These are phyloP conservation scores for Tragelaphus scriptus DNA, from an alignment of 2,113 vertebrate species.

Conservation along the genomic window DNA sequence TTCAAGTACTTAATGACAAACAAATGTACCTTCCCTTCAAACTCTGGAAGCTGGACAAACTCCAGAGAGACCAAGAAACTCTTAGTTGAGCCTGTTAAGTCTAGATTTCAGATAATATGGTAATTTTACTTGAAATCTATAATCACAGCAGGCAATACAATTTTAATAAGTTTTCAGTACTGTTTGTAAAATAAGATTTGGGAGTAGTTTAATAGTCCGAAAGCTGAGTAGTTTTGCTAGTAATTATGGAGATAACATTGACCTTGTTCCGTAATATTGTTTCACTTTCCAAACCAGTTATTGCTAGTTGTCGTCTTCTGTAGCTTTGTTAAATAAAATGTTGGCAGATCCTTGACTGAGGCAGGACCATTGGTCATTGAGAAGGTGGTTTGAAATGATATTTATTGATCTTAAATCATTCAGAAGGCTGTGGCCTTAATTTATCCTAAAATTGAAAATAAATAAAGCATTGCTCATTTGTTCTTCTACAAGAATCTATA, in stretches of 20 bases:
- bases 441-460: conserved; percentile 1
- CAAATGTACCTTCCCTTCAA: not conserved
- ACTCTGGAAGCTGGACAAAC: not conserved
- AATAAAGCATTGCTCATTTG: not conserved
- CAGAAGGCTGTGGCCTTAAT: not conserved
- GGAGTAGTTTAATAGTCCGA: not conserved
- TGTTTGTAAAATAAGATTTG: not conserved
- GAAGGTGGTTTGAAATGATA: not conserved
- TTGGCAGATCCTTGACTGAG: not conserved
- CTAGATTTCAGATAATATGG: not conserved
- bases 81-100: not conserved
- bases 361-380: not conserved
- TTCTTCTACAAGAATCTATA: not conserved
- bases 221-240: not conserved
- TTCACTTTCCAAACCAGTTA: not conserved
- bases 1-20: conserved; percentile 27
- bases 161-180: not conserved
- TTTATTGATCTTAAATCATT: not conserved
- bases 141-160: not conserved
- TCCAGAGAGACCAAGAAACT: not conserved
- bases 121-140: not conserved
- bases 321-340: conserved; percentile 5
- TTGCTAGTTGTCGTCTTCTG: not conserved
- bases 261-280: not conserved
- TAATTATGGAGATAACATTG: not conserved